Evolutionary conservation across 2,113 vertebrate species (phyloP).

Genomic region (Oncorhynchus masou): DNA sequence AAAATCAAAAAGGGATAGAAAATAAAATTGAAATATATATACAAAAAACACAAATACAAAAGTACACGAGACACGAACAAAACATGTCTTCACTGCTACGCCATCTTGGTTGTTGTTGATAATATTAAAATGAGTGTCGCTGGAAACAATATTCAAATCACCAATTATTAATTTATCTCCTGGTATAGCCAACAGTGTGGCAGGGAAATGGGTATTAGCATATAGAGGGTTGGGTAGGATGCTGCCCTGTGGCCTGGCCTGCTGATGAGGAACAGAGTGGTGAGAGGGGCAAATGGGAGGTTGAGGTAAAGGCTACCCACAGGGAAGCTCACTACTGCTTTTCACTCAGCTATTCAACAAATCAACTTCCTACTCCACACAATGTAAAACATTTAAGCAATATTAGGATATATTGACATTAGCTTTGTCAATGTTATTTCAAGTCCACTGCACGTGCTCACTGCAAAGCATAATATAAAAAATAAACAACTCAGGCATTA

Average conservation of each 20-base stretch:
- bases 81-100: no score
- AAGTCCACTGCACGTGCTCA: neutral
- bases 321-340: slow-evolving; percentile 47
- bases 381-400: neutral
- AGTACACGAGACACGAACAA: no score
- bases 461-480: neutral
- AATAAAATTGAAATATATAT: no score
- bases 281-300: neutral
- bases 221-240: slow-evolving; percentile 27
- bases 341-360: slow-evolving; percentile 42
- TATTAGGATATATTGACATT: neutral
- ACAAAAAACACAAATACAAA: no score
- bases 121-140: slow-evolving; percentile 43
- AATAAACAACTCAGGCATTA: neutral
- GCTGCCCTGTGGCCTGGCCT: slow-evolving; percentile 22
- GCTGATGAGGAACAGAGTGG: slow-evolving; percentile 22
- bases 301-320: slow-evolving; percentile 11
- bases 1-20: no score
- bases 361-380: slow-evolving; percentile 31
- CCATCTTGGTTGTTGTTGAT: slow-evolving; percentile 22
- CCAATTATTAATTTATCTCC: slow-evolving; percentile 51
- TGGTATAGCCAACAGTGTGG: slow-evolving; percentile 28
- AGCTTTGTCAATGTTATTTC: neutral
- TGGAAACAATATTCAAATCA: slow-evolving; percentile 50
- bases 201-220: slow-evolving; percentile 42